phyloP scores from a whole-genome alignment of 1,140 invertebrate genomes.

The Drosophila orena region DNA sequence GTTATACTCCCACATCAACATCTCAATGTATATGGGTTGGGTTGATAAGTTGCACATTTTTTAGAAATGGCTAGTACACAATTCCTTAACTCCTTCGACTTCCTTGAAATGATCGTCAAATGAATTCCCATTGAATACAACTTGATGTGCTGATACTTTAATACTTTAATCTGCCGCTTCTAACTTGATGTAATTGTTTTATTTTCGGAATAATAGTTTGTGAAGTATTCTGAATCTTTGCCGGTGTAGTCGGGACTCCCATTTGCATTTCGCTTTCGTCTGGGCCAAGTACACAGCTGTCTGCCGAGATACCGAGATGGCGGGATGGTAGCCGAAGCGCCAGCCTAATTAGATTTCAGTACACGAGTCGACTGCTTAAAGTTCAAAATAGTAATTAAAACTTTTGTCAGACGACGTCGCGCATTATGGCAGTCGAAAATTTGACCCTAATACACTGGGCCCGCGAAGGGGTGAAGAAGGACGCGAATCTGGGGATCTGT shows the following conservation, averaged over 20 bases:
- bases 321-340: conserved; percentile 45
- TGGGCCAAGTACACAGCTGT: conserved; percentile 38
- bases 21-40: no score
- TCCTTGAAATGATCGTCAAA: no score
- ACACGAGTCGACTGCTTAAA: conserved; percentile 82
- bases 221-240: not conserved
- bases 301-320: conserved; percentile 50
- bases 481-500: not conserved
- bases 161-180: no score
- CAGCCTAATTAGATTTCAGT: conserved; percentile 82
- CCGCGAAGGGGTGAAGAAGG: not conserved
- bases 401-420: conserved; percentile 72
- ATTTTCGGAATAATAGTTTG: no score
- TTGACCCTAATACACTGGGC: conserved; percentile 51
- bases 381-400: conserved; percentile 84
- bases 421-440: conserved; percentile 63
- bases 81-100: no score
- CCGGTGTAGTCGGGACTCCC: conserved; percentile 9
- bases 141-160: no score
- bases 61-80: no score
- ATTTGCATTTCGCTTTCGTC: conserved; percentile 52
- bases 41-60: no score
- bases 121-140: no score
- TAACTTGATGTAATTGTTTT: no score
- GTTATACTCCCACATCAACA: no score